Evolutionary conservation across 2,113 vertebrate genomes (phyloP), one percentile per base, ranked within the genome.

Genomic region (Stegastes partitus): DNA sequence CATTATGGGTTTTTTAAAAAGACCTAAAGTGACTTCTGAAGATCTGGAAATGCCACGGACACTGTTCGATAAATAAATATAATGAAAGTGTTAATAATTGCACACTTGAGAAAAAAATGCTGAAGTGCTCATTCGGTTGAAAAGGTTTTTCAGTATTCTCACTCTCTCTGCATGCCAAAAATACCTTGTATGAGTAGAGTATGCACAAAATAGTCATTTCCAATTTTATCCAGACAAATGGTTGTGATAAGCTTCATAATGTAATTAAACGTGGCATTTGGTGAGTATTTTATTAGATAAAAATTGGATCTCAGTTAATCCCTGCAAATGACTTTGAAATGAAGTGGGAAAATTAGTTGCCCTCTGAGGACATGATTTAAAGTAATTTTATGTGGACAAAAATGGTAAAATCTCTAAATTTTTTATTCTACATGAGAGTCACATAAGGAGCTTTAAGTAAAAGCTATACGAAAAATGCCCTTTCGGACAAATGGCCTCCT

Each of bases 211-310:
- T 50, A 3, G 58, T 65, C 0, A 64, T 66, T 65, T 68, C 23
- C 9, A 57, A 15, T 71, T 68, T 55, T 22, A 83, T 71, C 28
- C 31, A 8, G 5, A 50, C 10, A 74, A 77, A 71, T 56, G 37
- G 22, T 55, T 37, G 14, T 47, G 51, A 78, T 28, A 68, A 66
- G 39, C 57, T 86, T 75, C 51, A 37, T 65, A 68, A 67, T 86
- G 47, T 83, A 72, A 80, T 71, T 63, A 85, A 74, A 81, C 16
- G 72, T 74, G 54, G 0, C 68, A 74, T 73, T 88, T 57, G 59
- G 54, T 68, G 44, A 67, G 42, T 49, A 56, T 71, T 51, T 74
- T 44, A 74, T 80, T 44, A 63, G 42, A 77, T 79, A 49, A n/a
- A 23, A 79, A 55, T 3, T 59, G 25, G 23, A 23, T 34, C 11